phyloP scores from a whole-genome alignment of 2,113 vertebrate species.

The Elgaria multicarinata region DNA sequence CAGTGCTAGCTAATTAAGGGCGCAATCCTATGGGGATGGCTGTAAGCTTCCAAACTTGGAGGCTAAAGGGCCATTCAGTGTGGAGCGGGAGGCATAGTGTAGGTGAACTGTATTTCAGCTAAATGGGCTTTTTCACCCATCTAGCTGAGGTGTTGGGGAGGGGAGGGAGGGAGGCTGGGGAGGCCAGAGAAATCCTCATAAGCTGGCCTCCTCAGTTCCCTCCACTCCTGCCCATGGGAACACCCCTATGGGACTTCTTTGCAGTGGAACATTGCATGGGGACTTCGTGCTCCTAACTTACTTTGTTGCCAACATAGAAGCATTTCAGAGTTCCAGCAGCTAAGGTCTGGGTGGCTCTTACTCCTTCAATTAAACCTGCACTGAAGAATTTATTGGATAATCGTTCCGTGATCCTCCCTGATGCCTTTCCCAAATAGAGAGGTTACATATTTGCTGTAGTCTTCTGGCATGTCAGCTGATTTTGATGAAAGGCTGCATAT shows the following conservation, averaged over 20 bases:
- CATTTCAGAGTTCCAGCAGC: not conserved
- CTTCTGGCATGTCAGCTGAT: slow-evolving; percentile 59
- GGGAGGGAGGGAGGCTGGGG: too few relatives aligned
- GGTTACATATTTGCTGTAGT: slow-evolving; percentile 59
- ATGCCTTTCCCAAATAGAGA: slow-evolving; percentile 50
- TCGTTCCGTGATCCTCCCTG: slow-evolving; percentile 50
- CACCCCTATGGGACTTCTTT: too few relatives aligned
- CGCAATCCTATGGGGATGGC: too few relatives aligned
- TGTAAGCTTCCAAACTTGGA: not conserved
- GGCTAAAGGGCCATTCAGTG: too few relatives aligned
- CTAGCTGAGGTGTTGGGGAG: too few relatives aligned
- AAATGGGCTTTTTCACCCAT: too few relatives aligned
- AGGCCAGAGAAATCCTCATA: too few relatives aligned
- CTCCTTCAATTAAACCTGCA: not conserved
- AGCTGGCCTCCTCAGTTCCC: too few relatives aligned
- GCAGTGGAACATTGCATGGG: not conserved
- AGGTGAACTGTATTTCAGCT: too few relatives aligned
- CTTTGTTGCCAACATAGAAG: not conserved
- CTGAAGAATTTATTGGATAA: slow-evolving; percentile 39
- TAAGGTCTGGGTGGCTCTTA: not conserved
- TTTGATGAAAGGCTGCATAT: slow-evolving; percentile 73
- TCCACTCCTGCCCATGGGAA: too few relatives aligned
- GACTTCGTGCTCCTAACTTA: too few relatives aligned
- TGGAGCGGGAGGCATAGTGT: too few relatives aligned
- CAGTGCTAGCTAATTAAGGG: not conserved